Base-by-base conservation (phyloP, 2,797 vertebrate species). In the Neostethus bicornis region DNA sequence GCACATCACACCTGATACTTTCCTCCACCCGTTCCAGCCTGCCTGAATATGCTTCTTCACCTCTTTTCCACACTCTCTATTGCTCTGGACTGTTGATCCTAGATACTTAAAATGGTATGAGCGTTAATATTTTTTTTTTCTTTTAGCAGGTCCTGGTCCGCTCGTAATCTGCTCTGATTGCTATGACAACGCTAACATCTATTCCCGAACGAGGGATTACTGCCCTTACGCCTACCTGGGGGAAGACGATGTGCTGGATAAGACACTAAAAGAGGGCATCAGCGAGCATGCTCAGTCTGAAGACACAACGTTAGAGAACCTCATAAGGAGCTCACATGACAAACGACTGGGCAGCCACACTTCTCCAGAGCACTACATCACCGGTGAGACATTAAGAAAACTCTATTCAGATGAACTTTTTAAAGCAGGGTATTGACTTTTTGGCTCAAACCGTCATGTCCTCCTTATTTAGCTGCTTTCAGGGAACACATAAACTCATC, bases 141-240 rank as follows among this genome's bases (percentile, higher is more conserved):
- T n/a, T n/a, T 13, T 71, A 92, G 91, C 88, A 13, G 84, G 82
- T 2, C 53, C 85, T 0, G 87, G 90, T 2, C 89, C 92, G 0
- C 60, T 96, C 58, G 93, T 98, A 81, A 96, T 98, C 86, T 98
- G 96, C 82, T 98, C 97, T 0, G 96, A 98, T 79, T 99, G 97
- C 78, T 98, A 98, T 0, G 97, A 99, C 89, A 98, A 95, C 0
- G 95, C 95, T 51, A 97, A 96, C 88, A 95, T 98, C 81, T 98
- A 97, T 84, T 93, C 95, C 14, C 93, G 95, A 63, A 94, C 93
- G 0, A 91, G 94, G 20, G 96, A 99, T 12, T 98, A 94, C 87
- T 98, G 95, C 71, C 96, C 95, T 0, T 99, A 98, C 1, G 86
- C 94, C 43, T 96, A 94, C 38, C 84, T 95, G 46, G 71, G 92